Evolutionary conservation across 1,140 invertebrate genomes (phyloP).

Genomic region (Aphaenogaster floridana): DNA sequence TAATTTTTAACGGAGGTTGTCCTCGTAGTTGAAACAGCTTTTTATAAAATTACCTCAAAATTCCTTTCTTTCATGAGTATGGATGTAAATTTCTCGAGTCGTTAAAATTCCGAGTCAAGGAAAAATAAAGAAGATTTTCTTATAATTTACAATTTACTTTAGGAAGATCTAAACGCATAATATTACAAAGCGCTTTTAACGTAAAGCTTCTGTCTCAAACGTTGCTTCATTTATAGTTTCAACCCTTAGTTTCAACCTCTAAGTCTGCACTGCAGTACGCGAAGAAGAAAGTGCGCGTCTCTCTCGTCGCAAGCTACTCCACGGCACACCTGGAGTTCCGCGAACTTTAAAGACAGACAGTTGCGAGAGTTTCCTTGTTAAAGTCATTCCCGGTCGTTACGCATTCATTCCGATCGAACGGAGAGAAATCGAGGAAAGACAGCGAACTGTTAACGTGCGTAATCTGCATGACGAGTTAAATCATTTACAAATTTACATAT

Average conservation of each 20-base stretch:
- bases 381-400: constrained; percentile 30
- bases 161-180: background rate
- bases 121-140: background rate
- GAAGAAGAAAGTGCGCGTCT: constrained; percentile 22
- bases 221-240: constrained; percentile 21
- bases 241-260: constrained; percentile 17
- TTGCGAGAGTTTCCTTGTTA: constrained; percentile 49
- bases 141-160: background rate
- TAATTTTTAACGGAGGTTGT: background rate
- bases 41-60: background rate
- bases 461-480: constrained; percentile 31
- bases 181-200: background rate
- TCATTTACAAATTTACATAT: constrained; percentile 51
- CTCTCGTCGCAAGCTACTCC: constrained; percentile 6
- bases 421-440: constrained; percentile 27
- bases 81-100: background rate
- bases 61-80: background rate
- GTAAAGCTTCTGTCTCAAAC: constrained; percentile 10
- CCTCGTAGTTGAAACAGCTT: background rate
- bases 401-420: constrained; percentile 35
- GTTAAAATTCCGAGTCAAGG: background rate
- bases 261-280: background rate
- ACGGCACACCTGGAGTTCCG: background rate
- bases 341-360: background rate
- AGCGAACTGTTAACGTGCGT: constrained; percentile 3